Evolutionary conservation across 2,888 invertebrate genomes (phyloP).

Genomic region (Prosopocoilus inquinatus): DNA sequence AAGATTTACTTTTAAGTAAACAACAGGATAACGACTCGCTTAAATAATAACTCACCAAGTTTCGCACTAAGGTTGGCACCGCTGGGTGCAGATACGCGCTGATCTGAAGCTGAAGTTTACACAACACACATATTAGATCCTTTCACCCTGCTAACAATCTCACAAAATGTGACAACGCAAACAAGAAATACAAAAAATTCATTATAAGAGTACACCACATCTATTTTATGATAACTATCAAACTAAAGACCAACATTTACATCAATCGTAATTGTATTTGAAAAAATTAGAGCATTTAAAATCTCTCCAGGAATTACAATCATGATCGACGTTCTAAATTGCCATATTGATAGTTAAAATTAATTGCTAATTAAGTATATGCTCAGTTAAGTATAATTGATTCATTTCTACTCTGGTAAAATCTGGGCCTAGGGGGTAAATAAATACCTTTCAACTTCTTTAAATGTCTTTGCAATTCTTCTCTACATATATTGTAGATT

Average conservation of each 20-base stretch:
- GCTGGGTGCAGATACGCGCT: constrained; percentile 49
- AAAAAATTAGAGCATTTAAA: no score
- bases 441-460: constrained; percentile 71
- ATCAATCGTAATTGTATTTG: no score
- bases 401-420: no score
- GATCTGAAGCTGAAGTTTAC: constrained; percentile 52
- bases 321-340: no score
- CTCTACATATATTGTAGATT: constrained; percentile 79
- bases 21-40: neutral
- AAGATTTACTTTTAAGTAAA: no score
- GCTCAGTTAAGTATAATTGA: no score
- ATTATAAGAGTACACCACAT: neutral
- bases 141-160: constrained; percentile 47
- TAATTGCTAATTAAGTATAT: no score
- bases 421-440: constrained; percentile 32
- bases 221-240: no score
- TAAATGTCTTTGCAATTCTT: constrained; percentile 77
- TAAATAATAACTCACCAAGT: constrained; percentile 74
- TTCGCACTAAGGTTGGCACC: constrained; percentile 82
- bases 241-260: no score
- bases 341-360: no score
- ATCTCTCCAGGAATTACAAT: no score
- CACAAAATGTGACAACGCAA: constrained; percentile 31
- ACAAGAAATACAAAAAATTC: constrained; percentile 4
- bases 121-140: constrained; percentile 47